Evolutionary conservation across 2,888 invertebrate species (phyloP), one percentile per base, ranked within the genome.

Genomic region (Hypselothyrea guttata): DNA sequence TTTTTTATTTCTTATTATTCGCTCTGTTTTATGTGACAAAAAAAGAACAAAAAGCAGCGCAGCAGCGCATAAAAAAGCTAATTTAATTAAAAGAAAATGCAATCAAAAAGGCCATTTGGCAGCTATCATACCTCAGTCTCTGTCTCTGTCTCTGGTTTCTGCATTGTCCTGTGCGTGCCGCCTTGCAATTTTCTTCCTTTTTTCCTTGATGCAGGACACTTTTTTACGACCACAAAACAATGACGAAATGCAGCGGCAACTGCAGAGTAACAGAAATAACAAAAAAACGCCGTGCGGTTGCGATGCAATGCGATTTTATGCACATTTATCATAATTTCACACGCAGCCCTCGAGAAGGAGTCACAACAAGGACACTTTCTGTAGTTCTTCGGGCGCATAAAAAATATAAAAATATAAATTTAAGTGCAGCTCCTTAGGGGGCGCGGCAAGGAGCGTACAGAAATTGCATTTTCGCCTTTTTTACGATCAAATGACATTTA

Each of bases 281-380:
- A 44, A 37, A 4, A 37, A 4, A 34, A 12, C 4, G 8, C 22
- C 22, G 58, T 62, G 71, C 67, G 67, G 58, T 68, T 60, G 54
- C 75, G 72, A 49, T 72, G 71, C 64, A 54, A 59, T 71, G 79
- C 83, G 77, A 82, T 78, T 78, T 81, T 81, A 81, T 81, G 84
- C 81, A 78, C 82, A 82, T 82, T 82, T 82, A 84, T 82, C 82
- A 82, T 82, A 82, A 82, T 82, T 82, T 82, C 84, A 82, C 84
- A 82, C 84, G 82, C 75, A 78, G 84, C 79, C 73, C 66, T 62
- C 63, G 71, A 61, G 73, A 63, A 44, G 59, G 38, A 54, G 66
- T 69, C 71, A 71, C 75, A 71, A 73, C 64, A 75, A 52, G 57
- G 67, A 63, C 71, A 71, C 53, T 45, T 62, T 49, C 40, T 27